Evolutionary conservation across 2,888 invertebrate species (phyloP), one percentile per base, ranked within the genome.

Genomic region (Sesamia inferens): DNA sequence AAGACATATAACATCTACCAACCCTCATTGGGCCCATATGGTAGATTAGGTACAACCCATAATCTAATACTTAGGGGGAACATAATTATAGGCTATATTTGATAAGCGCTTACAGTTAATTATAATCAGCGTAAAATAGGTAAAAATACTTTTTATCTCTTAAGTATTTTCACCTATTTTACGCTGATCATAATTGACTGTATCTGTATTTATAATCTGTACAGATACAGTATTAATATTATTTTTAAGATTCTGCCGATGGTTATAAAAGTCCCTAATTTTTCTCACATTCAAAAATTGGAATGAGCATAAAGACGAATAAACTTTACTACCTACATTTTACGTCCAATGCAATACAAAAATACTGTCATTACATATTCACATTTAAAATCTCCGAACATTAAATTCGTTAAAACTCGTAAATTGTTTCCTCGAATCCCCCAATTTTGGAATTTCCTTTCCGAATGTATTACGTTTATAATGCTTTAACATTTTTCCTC

Each of bases 331-430:
- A 13, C 24, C 71, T 44, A 69, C 63, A 65, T 70, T 65, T 71
- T 42, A 31, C 62, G 61, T 61, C 63, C 68, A 68, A 62, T 71
- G 44, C n/a, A 14, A 44, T 22, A 68, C 54, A 61, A 68, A 42
- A 47, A 42, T 31, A 68, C 69, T 62, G 62, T 42, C 74, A 71
- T 82, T 79, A 74, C 68, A 72, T 69, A 80, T 82, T 82, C 71
- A 85, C 65, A 61, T 71, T 74, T 76, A 74, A 44, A 78, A 55
- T 73, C 59, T 75, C 58, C 62, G 68, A 44, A 59, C 73, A 78
- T 84, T 71, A 79, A 85, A 75, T 85, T 82, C 68, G 69, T 73
- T 73, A 57, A 64, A 76, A 83, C 71, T 79, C 85, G 75, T 80
- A 78, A 85, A 76, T 80, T 78, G 48, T 44, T 70, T 59, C 63